Evolutionary conservation across 2,797 vertebrate genomes (phyloP), one percentile per base, ranked within the genome.

Genomic region (Sebastes hubbsi): DNA sequence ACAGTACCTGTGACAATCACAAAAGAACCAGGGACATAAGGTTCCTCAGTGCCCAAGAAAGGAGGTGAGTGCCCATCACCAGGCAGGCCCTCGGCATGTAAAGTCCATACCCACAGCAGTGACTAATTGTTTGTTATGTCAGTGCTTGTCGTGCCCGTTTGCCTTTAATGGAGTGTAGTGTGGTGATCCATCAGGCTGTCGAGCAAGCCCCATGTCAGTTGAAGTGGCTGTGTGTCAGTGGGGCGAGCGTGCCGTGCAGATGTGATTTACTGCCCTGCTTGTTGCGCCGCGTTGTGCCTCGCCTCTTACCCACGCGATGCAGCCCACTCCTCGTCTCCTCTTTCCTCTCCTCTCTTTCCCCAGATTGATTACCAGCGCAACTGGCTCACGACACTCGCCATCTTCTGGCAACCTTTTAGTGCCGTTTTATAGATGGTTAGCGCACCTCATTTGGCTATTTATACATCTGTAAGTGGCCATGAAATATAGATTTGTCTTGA

Each of bases 401-500:
- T 96, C 93, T 94, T 94, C 92, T 92, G 87, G 92, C 94, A 96
- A 96, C 95, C 95, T 95, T 95, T 96, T 95, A 96, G 91, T 92
- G 89, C 91, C 73, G 79, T 95, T 96, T 96, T 96, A 96, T 95
- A 95, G 95, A 96, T 94, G 94, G 94, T 96, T 94, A 94, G 89
- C 91, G 81, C 90, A 90, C 92, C 95, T 95, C 94, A 93, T 96
- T 96, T 95, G 93, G 94, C 95, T 96, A 96, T 96, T 96, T 96
- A 96, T 96, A 96, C 95, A 96, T 96, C 91, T 95, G 94, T 95
- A 96, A 96, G 95, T 96, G 94, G 92, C 93, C 91, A 94, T 96
- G 95, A 96, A 96, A 95, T 96, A 95, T 95, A 96, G 93, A 96
- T 96, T 95, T 95, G 95, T 95, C 91, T 94, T 95, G 96, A 96